Conservation (phyloP, 2,888 invertebrate species). For the Lamproptera curius region DNA sequence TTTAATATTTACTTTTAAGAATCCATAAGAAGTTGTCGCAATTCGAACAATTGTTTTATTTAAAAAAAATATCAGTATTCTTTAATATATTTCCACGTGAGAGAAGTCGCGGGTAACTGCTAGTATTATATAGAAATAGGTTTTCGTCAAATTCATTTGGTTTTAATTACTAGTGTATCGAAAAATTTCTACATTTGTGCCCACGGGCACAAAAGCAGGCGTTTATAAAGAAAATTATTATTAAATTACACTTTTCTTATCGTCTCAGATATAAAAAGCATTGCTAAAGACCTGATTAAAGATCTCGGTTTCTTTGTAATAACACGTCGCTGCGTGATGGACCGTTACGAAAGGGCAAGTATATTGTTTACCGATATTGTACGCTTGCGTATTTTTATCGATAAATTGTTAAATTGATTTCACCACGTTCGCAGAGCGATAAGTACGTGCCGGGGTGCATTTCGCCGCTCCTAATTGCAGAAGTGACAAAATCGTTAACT, state of each 20-base stretch:
- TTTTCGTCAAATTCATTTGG: no score
- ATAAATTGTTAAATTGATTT: constrained; percentile 6
- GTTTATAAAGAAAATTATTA: no score
- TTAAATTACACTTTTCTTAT: not conserved
- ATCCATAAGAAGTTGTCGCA: no score
- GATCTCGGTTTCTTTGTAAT: constrained; percentile 59
- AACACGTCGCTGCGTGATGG: constrained; percentile 61
- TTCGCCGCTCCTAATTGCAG: constrained; percentile 52
- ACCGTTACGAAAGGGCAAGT: constrained; percentile 59
- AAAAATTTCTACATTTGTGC: no score
- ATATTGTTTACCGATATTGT: constrained; percentile 2
- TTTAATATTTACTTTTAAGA: no score
- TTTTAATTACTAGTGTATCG: no score
- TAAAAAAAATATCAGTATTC: no score
- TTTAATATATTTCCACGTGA: no score
- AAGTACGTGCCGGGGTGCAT: constrained; percentile 53
- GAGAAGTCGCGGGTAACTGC: no score
- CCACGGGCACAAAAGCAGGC: no score
- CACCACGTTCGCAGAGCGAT: constrained; percentile 45
- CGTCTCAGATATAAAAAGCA: constrained; percentile 43
- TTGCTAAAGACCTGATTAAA: constrained; percentile 56
- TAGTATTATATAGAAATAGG: no score
- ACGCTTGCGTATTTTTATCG: constrained; percentile 3
- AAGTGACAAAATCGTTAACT: constrained; percentile 51
- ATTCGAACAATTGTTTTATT: no score